A percentile compares a stretch with the other conserved stretches of the same genome.
Evolutionary conservation across 2,797 vertebrate species (phyloP).

Genomic region (Hapalemur alaotrensis): DNA sequence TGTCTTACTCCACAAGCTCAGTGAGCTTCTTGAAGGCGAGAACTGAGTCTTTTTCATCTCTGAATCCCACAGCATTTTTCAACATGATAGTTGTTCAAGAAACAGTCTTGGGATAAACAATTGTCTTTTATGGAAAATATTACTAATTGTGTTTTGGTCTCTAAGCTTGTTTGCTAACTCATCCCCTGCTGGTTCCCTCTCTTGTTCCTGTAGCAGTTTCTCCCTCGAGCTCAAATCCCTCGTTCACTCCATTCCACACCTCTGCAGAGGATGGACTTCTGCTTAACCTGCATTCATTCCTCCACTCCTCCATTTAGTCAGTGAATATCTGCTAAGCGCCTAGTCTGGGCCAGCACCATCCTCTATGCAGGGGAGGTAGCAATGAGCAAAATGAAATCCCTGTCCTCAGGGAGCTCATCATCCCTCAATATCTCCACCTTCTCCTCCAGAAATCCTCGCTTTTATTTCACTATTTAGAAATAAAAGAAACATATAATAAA

Average conservation of each 20-base stretch:
- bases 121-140: background rate
- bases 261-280: background rate
- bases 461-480: constrained; percentile 13
- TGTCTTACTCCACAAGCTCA: background rate
- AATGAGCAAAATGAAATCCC: background rate
- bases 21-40: background rate
- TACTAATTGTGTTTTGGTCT: background rate
- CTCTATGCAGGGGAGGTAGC: background rate
- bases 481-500: constrained; percentile 43
- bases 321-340: background rate
- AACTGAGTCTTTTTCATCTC: background rate
- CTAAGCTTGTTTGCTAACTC: background rate
- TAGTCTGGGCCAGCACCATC: background rate
- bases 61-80: background rate
- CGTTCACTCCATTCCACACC: background rate
- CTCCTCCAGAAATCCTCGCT: background rate
- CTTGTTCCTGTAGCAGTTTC: background rate
- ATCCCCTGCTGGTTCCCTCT: background rate
- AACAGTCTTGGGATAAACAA: background rate
- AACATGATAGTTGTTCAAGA: background rate
- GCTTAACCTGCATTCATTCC: background rate
- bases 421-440: background rate
- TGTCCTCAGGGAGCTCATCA: accelerated
- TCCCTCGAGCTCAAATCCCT: background rate
- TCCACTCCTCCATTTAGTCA: background rate